Evolutionary conservation across 1,140 invertebrate genomes (phyloP), one percentile per base, ranked within the genome.

Genomic region (Oryctes rhinoceros): DNA sequence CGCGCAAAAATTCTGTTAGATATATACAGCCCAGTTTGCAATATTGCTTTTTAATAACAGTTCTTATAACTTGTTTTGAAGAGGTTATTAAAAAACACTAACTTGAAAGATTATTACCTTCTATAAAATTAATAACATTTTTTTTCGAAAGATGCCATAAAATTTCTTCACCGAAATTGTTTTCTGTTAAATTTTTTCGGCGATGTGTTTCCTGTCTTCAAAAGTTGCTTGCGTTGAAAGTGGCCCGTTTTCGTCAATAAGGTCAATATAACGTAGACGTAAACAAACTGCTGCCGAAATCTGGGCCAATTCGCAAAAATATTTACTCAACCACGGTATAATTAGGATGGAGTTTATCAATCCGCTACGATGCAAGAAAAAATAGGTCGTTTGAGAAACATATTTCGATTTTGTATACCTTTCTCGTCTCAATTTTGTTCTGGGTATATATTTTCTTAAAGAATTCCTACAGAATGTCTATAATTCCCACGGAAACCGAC

Each of bases 271-370:
- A 37, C 65, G 65, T 71, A 71, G 65, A 71, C 65, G 35, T 71
- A 71, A 71, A 71, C 65, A 71, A 71, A 15, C 35, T 71, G 65
- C 35, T 24, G 65, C 13, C 37, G 65, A 71, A 71, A 71, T 71
- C 65, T 71, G 65, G 65, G 65, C 65, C 65, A 71, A 71, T 71
- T 35, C n/a, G 65, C 65, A 24, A 71, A 71, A 71, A 71, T 71
- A 71, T 71, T 71, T 71, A 71, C 65, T 35, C 35, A 24, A 71
- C 11, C 65, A 11, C 65, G 10, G 24, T 71, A 71, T 71, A 71
- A 71, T 71, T 71, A 71, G 65, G 24, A 71, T 37, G 1, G 18
- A 67, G 65, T 37, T 71, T 71, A 71, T 71, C 24, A 71, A 71
- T 71, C 65, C 9, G 24, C 65, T 59, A 37, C 20, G 65, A 13